Evolutionary conservation across 2,797 vertebrate species (phyloP).

Genomic region (Aphelocoma californica): DNA sequence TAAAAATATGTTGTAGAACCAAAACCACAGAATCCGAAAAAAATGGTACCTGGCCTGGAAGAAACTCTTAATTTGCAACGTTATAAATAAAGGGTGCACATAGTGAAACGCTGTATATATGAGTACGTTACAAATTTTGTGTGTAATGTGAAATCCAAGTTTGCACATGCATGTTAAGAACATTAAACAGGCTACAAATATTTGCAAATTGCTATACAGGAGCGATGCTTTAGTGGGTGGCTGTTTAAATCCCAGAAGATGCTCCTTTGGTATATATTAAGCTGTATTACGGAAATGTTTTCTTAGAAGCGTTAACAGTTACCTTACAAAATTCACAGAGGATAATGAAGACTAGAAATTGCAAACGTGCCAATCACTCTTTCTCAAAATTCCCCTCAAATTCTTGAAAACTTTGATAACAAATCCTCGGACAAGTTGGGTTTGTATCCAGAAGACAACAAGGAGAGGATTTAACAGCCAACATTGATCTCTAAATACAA

Average conservation of each 20-base stretch:
- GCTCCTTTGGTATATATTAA: background rate
- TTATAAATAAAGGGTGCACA: background rate
- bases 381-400: background rate
- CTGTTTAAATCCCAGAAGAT: background rate
- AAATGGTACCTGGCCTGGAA: background rate
- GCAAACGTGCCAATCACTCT: background rate
- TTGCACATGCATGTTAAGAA: background rate
- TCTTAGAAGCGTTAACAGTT: background rate
- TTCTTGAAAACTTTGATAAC: background rate
- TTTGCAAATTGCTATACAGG: background rate
- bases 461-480: background rate
- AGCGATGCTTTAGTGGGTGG: background rate
- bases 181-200: background rate
- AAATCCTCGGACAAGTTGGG: background rate
- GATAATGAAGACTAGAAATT: background rate
- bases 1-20: background rate
- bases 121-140: background rate
- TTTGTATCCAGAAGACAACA: background rate
- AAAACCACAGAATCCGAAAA: background rate
- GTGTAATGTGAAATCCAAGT: background rate
- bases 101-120: background rate
- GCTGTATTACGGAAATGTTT: background rate
- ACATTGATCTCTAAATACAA: background rate
- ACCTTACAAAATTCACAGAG: background rate
- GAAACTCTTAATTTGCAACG: background rate